Conservation (phyloP, 2,888 invertebrate genomes). For the Chorisops tibialis region DNA sequence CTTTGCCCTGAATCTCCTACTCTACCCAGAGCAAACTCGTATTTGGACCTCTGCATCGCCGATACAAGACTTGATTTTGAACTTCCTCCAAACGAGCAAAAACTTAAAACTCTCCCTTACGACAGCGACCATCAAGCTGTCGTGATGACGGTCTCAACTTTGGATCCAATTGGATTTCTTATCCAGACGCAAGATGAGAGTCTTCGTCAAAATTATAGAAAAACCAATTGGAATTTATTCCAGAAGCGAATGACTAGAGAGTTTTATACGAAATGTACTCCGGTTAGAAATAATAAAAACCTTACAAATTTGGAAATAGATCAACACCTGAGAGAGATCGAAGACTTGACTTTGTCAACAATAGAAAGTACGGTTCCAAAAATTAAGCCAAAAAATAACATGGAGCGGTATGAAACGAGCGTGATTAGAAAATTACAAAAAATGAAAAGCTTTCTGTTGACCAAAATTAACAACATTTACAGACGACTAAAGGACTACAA, state of each 20-base stretch:
- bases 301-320: slow-evolving; percentile 3
- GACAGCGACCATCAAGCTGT: no score
- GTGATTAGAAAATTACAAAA: not conserved
- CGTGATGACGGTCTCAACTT: no score
- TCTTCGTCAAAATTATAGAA: no score
- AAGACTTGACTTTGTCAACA: not conserved
- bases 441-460: not conserved
- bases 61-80: no score
- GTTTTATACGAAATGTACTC: not conserved
- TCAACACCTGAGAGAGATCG: not conserved
- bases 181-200: no score
- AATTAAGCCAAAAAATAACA: not conserved
- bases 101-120: no score
- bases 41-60: no score
- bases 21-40: no score
- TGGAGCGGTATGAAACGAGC: not conserved
- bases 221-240: no score
- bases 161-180: no score
- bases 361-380: not conserved
- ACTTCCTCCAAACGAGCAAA: no score
- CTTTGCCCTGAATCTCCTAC: no score
- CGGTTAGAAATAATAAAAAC: slow-evolving; percentile 2
- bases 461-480: slow-evolving; percentile 3
- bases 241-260: not conserved
- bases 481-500: slow-evolving; percentile 10